Percentiles rank a stretch among this genome's conserved stretches.
Conservation (phyloP, 2,797 vertebrate species). For the Spondyliosoma cantharus region DNA sequence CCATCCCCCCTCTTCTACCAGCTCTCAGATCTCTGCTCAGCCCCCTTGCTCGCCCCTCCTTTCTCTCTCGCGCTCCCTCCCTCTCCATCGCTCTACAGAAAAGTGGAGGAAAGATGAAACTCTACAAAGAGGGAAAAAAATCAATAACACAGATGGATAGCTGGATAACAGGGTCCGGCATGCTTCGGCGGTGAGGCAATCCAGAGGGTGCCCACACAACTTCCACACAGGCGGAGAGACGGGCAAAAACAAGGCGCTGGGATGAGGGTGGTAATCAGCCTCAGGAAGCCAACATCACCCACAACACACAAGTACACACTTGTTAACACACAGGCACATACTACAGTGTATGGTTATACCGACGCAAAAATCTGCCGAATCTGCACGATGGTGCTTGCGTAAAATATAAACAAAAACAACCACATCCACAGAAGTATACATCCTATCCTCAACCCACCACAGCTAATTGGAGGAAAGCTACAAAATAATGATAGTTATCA, state of each 20-base stretch:
- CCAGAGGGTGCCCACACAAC: slow-evolving; percentile 88
- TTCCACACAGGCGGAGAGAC: slow-evolving; percentile 83
- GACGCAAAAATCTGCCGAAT: slow-evolving; percentile 37
- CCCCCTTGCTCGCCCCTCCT: slow-evolving; percentile 71
- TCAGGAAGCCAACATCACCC: slow-evolving; percentile 79
- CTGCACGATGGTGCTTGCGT: slow-evolving; percentile 1
- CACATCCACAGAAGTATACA: slow-evolving; percentile 2
- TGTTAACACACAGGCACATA: slow-evolving; percentile 43
- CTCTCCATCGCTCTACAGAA: slow-evolving; percentile 78
- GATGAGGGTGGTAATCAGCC: slow-evolving; percentile 82
- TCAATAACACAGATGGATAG: slow-evolving; percentile 89
- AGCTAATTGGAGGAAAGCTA: slow-evolving; percentile 39
- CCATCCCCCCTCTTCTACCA: slow-evolving; percentile 56
- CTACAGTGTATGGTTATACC: slow-evolving; percentile 41
- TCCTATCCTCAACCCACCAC: neutral
- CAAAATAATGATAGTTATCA: slow-evolving; percentile 34
- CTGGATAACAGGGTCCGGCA: slow-evolving; percentile 87
- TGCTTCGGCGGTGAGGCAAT: slow-evolving; percentile 86
- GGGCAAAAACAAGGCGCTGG: slow-evolving; percentile 78
- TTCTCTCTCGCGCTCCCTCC: slow-evolving; percentile 65
- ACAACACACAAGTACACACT: slow-evolving; percentile 69
- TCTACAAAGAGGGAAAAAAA: slow-evolving; percentile 83
- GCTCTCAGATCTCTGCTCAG: slow-evolving; percentile 82
- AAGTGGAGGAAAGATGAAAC: slow-evolving; percentile 87
- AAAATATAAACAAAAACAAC: slow-evolving; percentile 40